Percentiles rank a stretch among this genome's conserved stretches.
Conservation (phyloP, 2,113 vertebrate species). For the Xenotilapia flavipinnis region DNA sequence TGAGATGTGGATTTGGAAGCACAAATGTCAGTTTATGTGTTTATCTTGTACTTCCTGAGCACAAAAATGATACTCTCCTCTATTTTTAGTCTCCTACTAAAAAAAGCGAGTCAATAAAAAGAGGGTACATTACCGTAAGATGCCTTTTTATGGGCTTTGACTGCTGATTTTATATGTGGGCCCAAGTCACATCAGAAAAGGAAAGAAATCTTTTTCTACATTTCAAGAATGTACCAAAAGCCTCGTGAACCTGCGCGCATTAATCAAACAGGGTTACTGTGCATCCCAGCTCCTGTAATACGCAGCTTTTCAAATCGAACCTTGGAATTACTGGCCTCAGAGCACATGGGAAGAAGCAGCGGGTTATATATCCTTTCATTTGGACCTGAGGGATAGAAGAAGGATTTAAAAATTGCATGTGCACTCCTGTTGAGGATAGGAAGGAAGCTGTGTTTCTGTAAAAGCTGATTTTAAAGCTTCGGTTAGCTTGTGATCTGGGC, state of each 20-base stretch:
- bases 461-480: conserved; percentile 10
- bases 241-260: not conserved
- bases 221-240: not conserved
- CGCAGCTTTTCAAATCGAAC: conserved; percentile 28
- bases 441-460: conserved; percentile 25
- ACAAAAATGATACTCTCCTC: not conserved
- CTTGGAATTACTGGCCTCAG: conserved; percentile 12
- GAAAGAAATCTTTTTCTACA: not conserved
- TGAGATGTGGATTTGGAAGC: conserved; percentile 39
- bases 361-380: conserved; percentile 31
- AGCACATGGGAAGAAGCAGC: conserved; percentile 1
- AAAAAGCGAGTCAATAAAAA: not conserved
- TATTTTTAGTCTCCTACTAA: not conserved
- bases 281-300: conserved; percentile 30
- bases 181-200: not conserved
- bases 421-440: conserved; percentile 4
- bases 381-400: conserved; percentile 1
- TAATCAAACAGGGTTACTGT: conserved; percentile 13
- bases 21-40: conserved; percentile 12
- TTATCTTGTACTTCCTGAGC: not conserved
- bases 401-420: conserved; percentile 8
- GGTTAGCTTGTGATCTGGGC: not conserved
- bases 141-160: not conserved
- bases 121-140: not conserved
- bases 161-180: not conserved